Base-by-base conservation (phyloP, 2,888 invertebrate species). In the Adelognathus sp. region DNA sequence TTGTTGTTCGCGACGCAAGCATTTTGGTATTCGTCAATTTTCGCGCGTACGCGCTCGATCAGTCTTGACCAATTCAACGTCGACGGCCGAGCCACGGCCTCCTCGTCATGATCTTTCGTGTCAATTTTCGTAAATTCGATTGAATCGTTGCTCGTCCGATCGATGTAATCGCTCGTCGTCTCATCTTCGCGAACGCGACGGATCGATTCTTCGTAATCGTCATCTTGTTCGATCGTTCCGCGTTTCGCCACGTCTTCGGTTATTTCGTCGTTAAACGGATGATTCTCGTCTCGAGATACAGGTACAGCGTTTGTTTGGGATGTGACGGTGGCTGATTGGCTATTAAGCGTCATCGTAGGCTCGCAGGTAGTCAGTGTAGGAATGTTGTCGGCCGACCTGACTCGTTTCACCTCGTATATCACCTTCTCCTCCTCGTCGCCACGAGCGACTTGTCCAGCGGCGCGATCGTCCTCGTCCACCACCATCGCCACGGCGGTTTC, bases 321-420 rank as follows among this genome's bases (percentile, higher is more conserved):
- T 89, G 90, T 89, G 89, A 89, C 86, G 88, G 87, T 88, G 86
- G 86, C 88, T 88, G 90, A 89, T 91, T 89, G 90, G 89, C 90
- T 85, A 87, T 83, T 91, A 91, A 91, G 91, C 91, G 91, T 91
- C 91, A 91, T 91, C 90, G 88, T 91, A 91, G 91, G 91, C 90
- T 91, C 90, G 90, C 90, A 90, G 90, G 90, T 90, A 91, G 88
- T 91, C 90, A 87, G 85, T 89, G 86, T 91, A 91, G 91, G 91
- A 91, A 91, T 91, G 91, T 91, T 88, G 87, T 88, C 87, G 87
- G 87, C 87, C 86, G 88, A 80, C 78, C 79, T 77, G 76, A 84
- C 82, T 72, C 75, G 70, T 67, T 80, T 64, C 36, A 81, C 80
- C 64, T 78, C 21, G 18, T 66, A 52, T 56, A 33, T 52, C 70